A percentile compares a stretch with the other conserved stretches of the same genome.
Evolutionary conservation across 2,888 invertebrate species (phyloP).

Genomic region (Lasioglossum malachurum): DNA sequence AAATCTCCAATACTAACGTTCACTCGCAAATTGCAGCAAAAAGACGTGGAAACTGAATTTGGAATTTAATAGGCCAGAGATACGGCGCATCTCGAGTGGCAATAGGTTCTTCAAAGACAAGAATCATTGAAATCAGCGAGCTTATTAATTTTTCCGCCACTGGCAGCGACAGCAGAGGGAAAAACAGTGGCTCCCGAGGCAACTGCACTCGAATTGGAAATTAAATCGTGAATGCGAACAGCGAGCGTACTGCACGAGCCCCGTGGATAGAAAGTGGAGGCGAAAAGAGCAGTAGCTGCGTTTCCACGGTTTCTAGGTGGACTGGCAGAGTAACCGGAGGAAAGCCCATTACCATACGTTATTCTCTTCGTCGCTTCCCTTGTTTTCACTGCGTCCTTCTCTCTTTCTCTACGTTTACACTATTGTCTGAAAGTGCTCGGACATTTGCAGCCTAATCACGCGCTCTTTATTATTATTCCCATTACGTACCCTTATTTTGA

Average conservation of each 20-base stretch:
- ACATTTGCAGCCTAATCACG: neutral
- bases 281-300: neutral
- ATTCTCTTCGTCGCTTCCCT: neutral
- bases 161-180: neutral
- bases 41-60: neutral
- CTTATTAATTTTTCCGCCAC: neutral
- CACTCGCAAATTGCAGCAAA: neutral
- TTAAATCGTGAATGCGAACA: neutral
- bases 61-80: neutral
- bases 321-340: neutral
- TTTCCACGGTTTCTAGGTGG: neutral
- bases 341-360: constrained; percentile 16
- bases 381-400: neutral
- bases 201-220: constrained; percentile 9
- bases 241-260: neutral
- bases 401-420: neutral
- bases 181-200: neutral
- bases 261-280: neutral
- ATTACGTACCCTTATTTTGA: neutral
- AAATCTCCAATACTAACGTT: neutral
- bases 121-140: neutral
- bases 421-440: neutral
- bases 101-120: neutral
- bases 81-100: neutral
- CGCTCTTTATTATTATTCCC: neutral